Conservation (phyloP, 2,113 vertebrate species). For the Neolamprologus hecqui region DNA sequence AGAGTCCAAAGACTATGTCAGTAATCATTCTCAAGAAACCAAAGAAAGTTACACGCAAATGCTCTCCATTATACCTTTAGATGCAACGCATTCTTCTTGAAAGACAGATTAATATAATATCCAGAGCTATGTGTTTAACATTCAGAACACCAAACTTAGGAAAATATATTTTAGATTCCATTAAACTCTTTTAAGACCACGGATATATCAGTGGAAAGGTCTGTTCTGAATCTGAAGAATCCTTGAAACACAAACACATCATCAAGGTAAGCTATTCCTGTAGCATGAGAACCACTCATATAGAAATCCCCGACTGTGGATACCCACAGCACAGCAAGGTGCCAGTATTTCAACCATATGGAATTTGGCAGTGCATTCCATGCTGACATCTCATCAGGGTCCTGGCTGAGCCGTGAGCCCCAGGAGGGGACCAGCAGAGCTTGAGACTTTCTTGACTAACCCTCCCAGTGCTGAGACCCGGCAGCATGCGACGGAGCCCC, state of each 20-base stretch:
- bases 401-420: conserved; percentile 11
- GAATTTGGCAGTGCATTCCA: conserved; percentile 9
- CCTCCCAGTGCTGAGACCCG: neutral
- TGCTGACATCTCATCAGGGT: conserved; percentile 55
- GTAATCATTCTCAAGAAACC: neutral
- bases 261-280: neutral
- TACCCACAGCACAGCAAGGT: neutral
- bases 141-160: neutral
- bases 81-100: neutral
- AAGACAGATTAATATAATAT: neutral
- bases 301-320: neutral
- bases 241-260: neutral
- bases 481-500: neutral
- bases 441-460: conserved; percentile 54
- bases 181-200: neutral
- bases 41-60: neutral
- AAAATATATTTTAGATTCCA: neutral
- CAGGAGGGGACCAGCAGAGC: conserved; percentile 5
- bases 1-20: neutral
- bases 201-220: neutral
- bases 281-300: neutral
- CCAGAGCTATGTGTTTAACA: neutral
- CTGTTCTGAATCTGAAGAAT: neutral
- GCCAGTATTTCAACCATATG: conserved; percentile 7
- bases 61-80: neutral